Evolutionary conservation across 1,140 invertebrate genomes (phyloP).

Genomic region (Solenopsis fugax): DNA sequence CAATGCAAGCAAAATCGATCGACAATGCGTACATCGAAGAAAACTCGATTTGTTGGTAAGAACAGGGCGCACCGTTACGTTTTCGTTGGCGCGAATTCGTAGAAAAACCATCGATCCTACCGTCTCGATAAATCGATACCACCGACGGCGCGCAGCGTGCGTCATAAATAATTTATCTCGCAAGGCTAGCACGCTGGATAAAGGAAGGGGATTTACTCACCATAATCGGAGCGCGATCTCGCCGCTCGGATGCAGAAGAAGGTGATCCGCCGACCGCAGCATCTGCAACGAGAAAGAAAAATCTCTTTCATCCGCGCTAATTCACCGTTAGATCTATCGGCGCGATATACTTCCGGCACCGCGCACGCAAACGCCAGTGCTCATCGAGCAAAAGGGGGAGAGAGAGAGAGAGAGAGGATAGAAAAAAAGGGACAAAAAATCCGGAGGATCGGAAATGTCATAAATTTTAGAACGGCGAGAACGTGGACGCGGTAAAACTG

Average conservation of each 20-base stretch:
- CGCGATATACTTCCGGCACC: slow-evolving; percentile 43
- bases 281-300: slow-evolving; percentile 73
- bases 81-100: slow-evolving; percentile 34
- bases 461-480: slow-evolving; percentile 39
- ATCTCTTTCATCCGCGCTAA: slow-evolving; percentile 64
- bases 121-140: slow-evolving; percentile 57
- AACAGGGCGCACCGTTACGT: slow-evolving; percentile 23
- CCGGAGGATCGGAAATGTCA: slow-evolving; percentile 14
- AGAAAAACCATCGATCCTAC: slow-evolving; percentile 48
- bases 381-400: not conserved
- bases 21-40: not conserved
- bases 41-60: not conserved
- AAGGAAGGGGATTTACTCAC: slow-evolving; percentile 69
- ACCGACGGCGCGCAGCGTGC: slow-evolving; percentile 43
- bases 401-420: too few species aligned
- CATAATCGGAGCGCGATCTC: slow-evolving; percentile 76
- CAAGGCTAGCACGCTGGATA: not conserved
- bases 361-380: not conserved
- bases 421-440: not conserved
- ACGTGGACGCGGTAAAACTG: slow-evolving; percentile 36
- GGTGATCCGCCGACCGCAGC: slow-evolving; percentile 66
- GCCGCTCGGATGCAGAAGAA: slow-evolving; percentile 69
- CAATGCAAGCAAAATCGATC: too few species aligned
- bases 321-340: slow-evolving; percentile 70
- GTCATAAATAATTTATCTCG: slow-evolving; percentile 73